These are phyloP conservation scores for Ictalurus furcatus DNA, from an alignment of 2,113 vertebrate genomes.

Conservation along the genomic window DNA sequence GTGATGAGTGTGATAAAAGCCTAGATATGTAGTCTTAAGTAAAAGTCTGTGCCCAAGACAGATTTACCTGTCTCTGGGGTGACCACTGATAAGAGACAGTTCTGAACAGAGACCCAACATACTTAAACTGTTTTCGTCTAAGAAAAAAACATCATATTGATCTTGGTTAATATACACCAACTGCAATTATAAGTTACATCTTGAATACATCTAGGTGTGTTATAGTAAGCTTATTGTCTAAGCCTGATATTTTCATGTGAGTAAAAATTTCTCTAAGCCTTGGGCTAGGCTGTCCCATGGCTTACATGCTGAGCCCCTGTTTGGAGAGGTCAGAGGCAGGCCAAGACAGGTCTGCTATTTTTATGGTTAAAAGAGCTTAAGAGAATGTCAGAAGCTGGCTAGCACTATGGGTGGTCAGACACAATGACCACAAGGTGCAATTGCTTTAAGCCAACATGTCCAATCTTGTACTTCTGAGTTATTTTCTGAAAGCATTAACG, in stretches of 20 bases:
- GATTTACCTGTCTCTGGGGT: constrained; percentile 25
- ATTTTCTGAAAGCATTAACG: background rate
- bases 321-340: constrained; percentile 61
- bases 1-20: constrained; percentile 25
- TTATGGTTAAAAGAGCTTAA: constrained; percentile 54
- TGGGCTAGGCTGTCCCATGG: constrained; percentile 39
- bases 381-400: constrained; percentile 41
- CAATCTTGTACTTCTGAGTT: background rate
- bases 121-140: background rate
- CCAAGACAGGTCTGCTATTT: constrained; percentile 58
- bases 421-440: constrained; percentile 27
- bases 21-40: background rate
- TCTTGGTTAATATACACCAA: background rate
- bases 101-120: background rate
- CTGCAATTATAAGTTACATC: background rate
- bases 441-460: background rate
- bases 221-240: constrained; percentile 5
- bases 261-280: constrained; percentile 18
- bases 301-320: constrained; percentile 41
- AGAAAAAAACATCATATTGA: background rate
- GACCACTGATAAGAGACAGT: constrained; percentile 3
- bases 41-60: background rate
- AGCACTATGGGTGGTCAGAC: constrained; percentile 49
- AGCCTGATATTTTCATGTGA: background rate
- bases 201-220: background rate